Conservation (phyloP, 1,140 invertebrate species). For the Drosophila repletoides region DNA sequence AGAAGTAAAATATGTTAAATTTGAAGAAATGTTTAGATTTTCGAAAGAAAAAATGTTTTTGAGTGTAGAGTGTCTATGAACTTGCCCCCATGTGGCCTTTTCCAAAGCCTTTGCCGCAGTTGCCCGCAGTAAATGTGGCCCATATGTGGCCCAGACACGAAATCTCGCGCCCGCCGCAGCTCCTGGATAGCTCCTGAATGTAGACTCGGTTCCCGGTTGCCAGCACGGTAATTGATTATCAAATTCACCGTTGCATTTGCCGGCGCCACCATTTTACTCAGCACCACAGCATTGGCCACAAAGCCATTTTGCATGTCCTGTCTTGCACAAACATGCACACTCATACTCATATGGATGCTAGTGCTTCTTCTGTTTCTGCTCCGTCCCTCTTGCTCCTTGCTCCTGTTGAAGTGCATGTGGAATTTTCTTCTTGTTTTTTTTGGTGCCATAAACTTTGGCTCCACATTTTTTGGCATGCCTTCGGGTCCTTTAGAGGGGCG, state of each 20-base stretch:
- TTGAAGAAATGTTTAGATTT: too few relatives aligned
- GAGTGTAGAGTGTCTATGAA: constrained; percentile 19
- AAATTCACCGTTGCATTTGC: constrained; percentile 73
- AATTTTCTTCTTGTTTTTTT: constrained; percentile 27
- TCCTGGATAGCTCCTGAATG: constrained; percentile 1
- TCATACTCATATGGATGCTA: neutral
- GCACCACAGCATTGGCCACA: constrained; percentile 32
- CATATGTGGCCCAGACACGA: constrained; percentile 44
- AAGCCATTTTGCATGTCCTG: constrained; percentile 28
- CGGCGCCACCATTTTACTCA: constrained; percentile 20
- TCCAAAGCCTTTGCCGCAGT: constrained; percentile 41
- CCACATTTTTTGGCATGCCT: constrained; percentile 48
- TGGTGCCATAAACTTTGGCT: constrained; percentile 46
- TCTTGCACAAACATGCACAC: neutral
- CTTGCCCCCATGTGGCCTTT: constrained; percentile 35
- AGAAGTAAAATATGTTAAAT: too few relatives aligned
- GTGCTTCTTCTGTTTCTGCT: constrained; percentile 20
- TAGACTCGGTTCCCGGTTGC: constrained; percentile 1
- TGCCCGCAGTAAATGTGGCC: constrained; percentile 54
- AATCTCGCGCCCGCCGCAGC: neutral
- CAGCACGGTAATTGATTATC: constrained; percentile 73
- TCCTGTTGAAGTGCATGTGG: constrained; percentile 3
- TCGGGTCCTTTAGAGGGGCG: neutral
- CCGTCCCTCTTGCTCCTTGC: too few relatives aligned
- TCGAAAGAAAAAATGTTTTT: too few relatives aligned